phyloP scores from a whole-genome alignment of 2,888 invertebrate genomes.

The Parnassius glacialis region DNA sequence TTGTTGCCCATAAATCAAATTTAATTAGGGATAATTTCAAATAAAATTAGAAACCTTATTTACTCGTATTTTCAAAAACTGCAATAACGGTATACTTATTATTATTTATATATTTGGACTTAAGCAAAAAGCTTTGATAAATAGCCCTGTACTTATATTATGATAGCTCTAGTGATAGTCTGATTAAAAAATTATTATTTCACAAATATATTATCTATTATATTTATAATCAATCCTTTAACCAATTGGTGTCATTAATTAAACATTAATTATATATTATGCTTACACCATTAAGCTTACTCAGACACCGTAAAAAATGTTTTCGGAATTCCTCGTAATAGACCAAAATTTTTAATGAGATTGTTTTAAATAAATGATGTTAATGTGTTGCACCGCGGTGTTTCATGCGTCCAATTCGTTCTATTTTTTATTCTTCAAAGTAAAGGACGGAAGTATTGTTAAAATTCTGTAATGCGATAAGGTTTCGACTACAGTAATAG shows the following conservation, averaged over 20 bases:
- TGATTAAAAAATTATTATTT: no score
- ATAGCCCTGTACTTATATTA: no score
- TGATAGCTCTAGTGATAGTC: no score
- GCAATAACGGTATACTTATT: no score
- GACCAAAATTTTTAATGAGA: conserved; percentile 72
- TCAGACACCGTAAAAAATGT: conserved; percentile 53
- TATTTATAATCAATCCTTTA: background rate
- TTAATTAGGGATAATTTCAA: no score
- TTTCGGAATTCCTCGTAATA: conserved; percentile 60
- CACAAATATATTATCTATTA: no score
- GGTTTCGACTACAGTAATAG: background rate
- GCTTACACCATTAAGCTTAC: conserved; percentile 38
- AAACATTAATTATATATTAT: no score
- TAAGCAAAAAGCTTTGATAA: no score
- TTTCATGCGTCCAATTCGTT: conserved; percentile 40
- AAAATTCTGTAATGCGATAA: conserved; percentile 50
- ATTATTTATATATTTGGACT: no score
- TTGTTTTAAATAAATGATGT: conserved; percentile 53
- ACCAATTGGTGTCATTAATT: conserved; percentile 1
- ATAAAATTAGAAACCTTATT: no score
- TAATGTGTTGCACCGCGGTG: conserved; percentile 43
- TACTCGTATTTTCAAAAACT: no score
- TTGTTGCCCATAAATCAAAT: no score
- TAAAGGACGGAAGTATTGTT: conserved; percentile 65
- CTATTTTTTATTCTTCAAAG: conserved; percentile 45